Base-by-base conservation (phyloP, 2,888 invertebrate genomes). In the Lumbricus terrestris region DNA sequence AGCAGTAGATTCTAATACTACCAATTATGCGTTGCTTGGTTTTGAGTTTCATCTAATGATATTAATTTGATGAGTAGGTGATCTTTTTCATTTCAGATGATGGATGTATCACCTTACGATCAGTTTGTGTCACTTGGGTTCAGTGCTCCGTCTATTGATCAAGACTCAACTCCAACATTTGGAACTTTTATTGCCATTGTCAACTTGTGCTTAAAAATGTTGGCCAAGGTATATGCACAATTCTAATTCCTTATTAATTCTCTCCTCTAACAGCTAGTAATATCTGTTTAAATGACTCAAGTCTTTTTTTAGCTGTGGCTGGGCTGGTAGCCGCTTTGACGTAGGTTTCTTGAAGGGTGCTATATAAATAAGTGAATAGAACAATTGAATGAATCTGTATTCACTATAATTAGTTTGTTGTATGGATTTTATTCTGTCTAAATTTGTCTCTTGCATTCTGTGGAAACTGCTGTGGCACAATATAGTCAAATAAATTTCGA, bases 101-200 rank as follows among this genome's bases (percentile, higher is more conserved):
- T 83, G 37, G 90, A 90, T 82, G 37, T 90, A 4, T 54, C 89
- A 33, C 37, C 82, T 5, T 90, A 83, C 23, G 90, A 90, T 83
- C 82, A n/a, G n/a, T 90, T 90, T 83, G 90, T 90, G 15, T 29
- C 38, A 4, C 82, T 83, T 33, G 83, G 90, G n/a, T 90, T 90
- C 35, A 83, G 38, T 40, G 37, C 37, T 18, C 90, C 90, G 15
- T 89, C 89, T 15, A 37, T 69, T 37, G 69, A 95, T 89, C 93
- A 94, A 89, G 94, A 94, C 88, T 92, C 93, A 15, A 93, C 93
- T 8, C 93, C 94, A 37, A 94, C 94, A 54, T 95, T 95, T 92
- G 95, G 95, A 40, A 94, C 94, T 88, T 92, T 95, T 89, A 92
- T 95, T 34, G 94, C 95, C 29, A 94, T 94, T 92, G 93, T 94